Evolutionary conservation across 2,888 invertebrate genomes (phyloP).

Genomic region (Tillus elongatus): DNA sequence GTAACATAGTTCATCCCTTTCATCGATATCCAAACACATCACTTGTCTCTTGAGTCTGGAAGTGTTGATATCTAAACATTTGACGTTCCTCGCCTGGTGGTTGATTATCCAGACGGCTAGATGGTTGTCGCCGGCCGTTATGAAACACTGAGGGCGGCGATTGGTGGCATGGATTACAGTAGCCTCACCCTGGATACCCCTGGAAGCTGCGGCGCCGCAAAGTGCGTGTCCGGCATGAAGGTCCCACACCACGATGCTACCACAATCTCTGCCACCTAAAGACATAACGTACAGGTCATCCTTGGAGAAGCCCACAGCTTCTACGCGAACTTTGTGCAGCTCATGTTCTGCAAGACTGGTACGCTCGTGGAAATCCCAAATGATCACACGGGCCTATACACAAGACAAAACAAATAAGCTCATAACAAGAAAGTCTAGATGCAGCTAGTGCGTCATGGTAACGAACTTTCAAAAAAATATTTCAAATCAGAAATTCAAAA

Average conservation of each 20-base stretch:
- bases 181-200: slow-evolving; percentile 36
- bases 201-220: slow-evolving; percentile 41
- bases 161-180: slow-evolving; percentile 45
- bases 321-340: slow-evolving; percentile 81
- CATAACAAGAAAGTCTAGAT: no score
- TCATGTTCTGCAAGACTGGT: slow-evolving; percentile 60
- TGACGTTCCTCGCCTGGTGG: slow-evolving; percentile 56
- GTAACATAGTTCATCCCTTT: slow-evolving; percentile 63
- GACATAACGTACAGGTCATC: slow-evolving; percentile 75
- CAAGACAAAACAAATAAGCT: no score
- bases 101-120: slow-evolving; percentile 69
- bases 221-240: slow-evolving; percentile 44
- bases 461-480: no score
- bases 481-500: no score
- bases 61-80: slow-evolving; percentile 56
- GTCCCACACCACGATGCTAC: slow-evolving; percentile 79
- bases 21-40: slow-evolving; percentile 61
- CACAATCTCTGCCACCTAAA: slow-evolving; percentile 84
- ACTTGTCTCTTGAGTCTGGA: slow-evolving; percentile 72
- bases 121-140: slow-evolving; percentile 48
- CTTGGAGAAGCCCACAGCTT: slow-evolving; percentile 73
- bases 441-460: no score
- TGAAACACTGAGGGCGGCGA: slow-evolving; percentile 54
- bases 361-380: slow-evolving; percentile 74
- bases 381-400: slow-evolving; percentile 63